Base-by-base conservation (phyloP, 2,797 vertebrate genomes). In the Sitta carolinensis region DNA sequence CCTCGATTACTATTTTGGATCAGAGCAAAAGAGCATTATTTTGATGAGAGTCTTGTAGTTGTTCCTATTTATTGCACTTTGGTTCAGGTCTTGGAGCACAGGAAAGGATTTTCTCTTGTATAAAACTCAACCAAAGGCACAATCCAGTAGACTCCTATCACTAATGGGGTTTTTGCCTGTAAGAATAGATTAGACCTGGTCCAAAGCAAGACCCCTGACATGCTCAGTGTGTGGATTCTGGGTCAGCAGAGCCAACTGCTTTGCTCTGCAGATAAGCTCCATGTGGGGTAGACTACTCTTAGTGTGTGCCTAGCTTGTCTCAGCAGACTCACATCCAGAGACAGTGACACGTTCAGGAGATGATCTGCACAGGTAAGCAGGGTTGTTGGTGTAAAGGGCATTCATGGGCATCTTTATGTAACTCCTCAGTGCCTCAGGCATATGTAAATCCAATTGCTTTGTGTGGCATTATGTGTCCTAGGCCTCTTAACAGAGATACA, bases 401-500 rank as follows among this genome's bases (percentile, higher is more conserved):
- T 55, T 54, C 25, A 38, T 10, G 19, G 29, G 20, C 62, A 57
- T 16, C 34, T 30, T 55, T 77, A 63, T 34, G 32, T 51, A 70
- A 36, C 8, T 75, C 20, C 20, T 81, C 18, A 27, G 21, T 69
- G 45, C 15, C 61, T 74, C 42, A 59, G 25, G 7, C 20, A 42
- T 50, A 10, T 26, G 29, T 27, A 87, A 95, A 73, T 57, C 40
- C 29, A 32, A 16, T 23, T 64, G 21, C 32, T 58, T 63, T 62
- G 77, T 89, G 23, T 84, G 85, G 59, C 89, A 48, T 84, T 76
- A 14, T 25, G 22, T 80, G 34, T 94, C 90, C 68, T 97, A 99
- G 99, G 99, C 96, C 98, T 99, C 93, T 96, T 99, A 97, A 99
- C 99, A 70, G 99, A 99, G 98, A 99, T 99, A 96, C 99, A 99